Evolutionary conservation across 2,113 vertebrate genomes (phyloP), one percentile per base, ranked within the genome.

Genomic region (Donacobius atricapilla): DNA sequence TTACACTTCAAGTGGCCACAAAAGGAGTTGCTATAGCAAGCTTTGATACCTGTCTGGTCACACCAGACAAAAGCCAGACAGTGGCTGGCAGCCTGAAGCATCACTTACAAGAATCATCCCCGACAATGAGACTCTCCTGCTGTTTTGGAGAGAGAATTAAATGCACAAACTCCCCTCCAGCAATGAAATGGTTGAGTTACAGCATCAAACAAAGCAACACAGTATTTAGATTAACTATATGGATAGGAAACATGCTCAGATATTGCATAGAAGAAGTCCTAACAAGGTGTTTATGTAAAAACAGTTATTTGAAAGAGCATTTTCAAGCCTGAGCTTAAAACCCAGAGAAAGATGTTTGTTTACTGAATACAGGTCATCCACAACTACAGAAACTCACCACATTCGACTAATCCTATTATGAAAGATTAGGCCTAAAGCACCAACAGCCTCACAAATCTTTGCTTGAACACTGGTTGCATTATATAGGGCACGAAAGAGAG

Each of bases 391-490:
- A 97, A 92, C 94, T 96, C 91, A 83, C 90, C 87, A 93, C 95
- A 90, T 96, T 53, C 95, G 40, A 63, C 69, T 96, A 97, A 98
- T 97, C 97, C 86, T 96, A 97, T 98, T 97, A 97, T 1, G 45
- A 86, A 60, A 92, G 96, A 97, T 97, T 95, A 92, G 76, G 81
- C 37, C 82, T 37, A 31, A 48, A 35, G 91, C 11, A 87, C 88
- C 83, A 92, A 51, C 16, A 88, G 92, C 91, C 81, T 91, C 87
- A 80, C 72, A 95, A 91, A 89, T 57, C 95, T 96, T 44, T 40
- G n/a, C 78, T 18, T 63, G 73, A 95, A 94, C 77, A 85, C 72
- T 82, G 71, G 58, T 15, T 82, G 51, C 64, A 86, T 96, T 97
- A 93, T 94, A 51, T 3, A 66, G 94, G 84, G 75, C 94, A 94